phyloP scores from a whole-genome alignment of 2,888 invertebrate species.

The Cataglyphis albicans region DNA sequence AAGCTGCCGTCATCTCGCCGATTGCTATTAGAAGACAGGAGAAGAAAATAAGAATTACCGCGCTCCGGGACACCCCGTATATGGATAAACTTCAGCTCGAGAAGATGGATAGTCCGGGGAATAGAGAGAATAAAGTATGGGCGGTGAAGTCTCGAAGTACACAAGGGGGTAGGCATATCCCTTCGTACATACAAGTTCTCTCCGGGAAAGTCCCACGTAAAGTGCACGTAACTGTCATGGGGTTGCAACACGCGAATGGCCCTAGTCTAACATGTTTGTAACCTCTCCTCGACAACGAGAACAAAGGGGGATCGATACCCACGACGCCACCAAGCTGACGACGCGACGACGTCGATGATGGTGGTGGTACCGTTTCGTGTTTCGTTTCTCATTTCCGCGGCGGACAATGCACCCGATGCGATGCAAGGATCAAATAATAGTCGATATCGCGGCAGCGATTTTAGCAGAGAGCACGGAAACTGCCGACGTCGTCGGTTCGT shows the following conservation, averaged over 20 bases:
- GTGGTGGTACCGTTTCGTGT: constrained; percentile 65
- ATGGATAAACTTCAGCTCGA: constrained; percentile 9
- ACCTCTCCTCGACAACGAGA: constrained; percentile 46
- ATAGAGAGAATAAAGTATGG: background rate
- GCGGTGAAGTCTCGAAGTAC: background rate
- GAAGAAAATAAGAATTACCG: background rate
- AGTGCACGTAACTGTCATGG: constrained; percentile 17
- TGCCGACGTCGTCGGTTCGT: constrained; percentile 46
- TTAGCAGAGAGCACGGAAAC: constrained; percentile 46
- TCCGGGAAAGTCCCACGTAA: constrained; percentile 10
- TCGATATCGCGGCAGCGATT: constrained; percentile 64
- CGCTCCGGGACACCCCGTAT: background rate
- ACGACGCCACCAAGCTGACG: constrained; percentile 42
- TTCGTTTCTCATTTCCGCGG: constrained; percentile 72
- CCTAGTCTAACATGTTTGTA: constrained; percentile 57
- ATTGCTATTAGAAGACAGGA: background rate
- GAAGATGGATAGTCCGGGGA: constrained; percentile 19
- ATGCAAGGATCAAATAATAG: constrained; percentile 63
- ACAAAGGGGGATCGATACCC: constrained; percentile 67
- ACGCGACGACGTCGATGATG: constrained; percentile 11
- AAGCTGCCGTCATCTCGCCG: background rate
- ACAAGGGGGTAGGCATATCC: background rate
- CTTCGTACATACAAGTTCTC: background rate
- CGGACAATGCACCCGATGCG: constrained; percentile 70
- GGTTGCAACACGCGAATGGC: constrained; percentile 35